Conservation (phyloP, 2,797 vertebrate genomes). For the Mormyrops boulengeri region DNA sequence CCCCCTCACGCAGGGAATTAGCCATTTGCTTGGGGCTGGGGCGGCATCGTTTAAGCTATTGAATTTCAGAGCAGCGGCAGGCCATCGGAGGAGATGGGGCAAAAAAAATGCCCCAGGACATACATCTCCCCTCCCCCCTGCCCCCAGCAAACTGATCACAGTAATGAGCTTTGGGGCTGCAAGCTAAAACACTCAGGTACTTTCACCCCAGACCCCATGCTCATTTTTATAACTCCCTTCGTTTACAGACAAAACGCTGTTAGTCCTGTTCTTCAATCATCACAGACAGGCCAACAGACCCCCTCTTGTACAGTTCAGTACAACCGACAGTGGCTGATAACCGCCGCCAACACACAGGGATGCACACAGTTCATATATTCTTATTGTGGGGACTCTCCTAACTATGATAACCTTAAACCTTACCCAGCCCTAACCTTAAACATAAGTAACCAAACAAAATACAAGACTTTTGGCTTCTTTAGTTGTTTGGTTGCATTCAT, state of each 20-base stretch:
- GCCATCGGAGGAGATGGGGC: slow-evolving; percentile 37
- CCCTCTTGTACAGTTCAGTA: not conserved
- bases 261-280: not conserved
- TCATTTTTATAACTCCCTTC: not conserved
- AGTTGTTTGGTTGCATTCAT: not conserved
- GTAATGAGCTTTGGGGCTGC: slow-evolving; percentile 57
- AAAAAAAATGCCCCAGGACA: slow-evolving; percentile 33
- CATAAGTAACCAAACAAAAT: not conserved
- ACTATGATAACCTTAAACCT: not conserved
- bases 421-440: not conserved
- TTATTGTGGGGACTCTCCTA: not conserved
- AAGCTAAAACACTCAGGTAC: slow-evolving; percentile 40
- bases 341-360: not conserved
- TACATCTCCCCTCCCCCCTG: slow-evolving; percentile 44
- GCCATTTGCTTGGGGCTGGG: not conserved
- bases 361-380: not conserved
- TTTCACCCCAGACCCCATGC: not conserved
- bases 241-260: not conserved
- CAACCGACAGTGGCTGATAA: not conserved
- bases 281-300: not conserved
- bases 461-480: not conserved
- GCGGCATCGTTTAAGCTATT: slow-evolving; percentile 33
- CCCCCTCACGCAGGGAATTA: not conserved
- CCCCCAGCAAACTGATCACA: slow-evolving; percentile 60
- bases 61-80: slow-evolving; percentile 38